Evolutionary conservation across 1,140 invertebrate species (phyloP).

Genomic region (Papilio machaon): DNA sequence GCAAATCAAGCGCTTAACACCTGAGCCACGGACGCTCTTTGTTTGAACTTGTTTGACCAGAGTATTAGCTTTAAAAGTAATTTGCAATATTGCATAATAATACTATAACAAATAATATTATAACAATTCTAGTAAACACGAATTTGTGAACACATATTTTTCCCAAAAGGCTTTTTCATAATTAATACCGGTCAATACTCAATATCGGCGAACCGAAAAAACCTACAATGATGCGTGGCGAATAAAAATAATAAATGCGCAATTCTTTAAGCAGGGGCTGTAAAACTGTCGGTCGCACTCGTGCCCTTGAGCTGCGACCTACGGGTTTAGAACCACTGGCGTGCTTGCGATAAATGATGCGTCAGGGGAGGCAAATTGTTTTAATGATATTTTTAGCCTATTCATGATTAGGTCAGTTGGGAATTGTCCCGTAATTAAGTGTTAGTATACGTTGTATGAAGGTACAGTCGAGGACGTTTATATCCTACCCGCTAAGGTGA

Average conservation of each 20-base stretch:
- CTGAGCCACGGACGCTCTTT: too few relatives aligned
- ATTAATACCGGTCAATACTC: slow-evolving; percentile 49
- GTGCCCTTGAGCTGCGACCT: slow-evolving; percentile 66
- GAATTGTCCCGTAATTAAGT: slow-evolving; percentile 35
- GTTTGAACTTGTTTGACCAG: too few relatives aligned
- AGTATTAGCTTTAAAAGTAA: too few relatives aligned
- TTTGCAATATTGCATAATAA: too few relatives aligned
- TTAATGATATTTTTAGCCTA: slow-evolving; percentile 51
- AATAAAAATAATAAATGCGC: slow-evolving; percentile 79
- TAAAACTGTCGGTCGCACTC: slow-evolving; percentile 73
- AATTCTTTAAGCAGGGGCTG: slow-evolving; percentile 72
- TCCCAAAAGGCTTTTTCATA: slow-evolving; percentile 22
- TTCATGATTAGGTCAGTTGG: slow-evolving; percentile 42
- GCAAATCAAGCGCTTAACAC: too few relatives aligned
- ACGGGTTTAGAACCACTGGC: slow-evolving; percentile 58
- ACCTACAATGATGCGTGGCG: slow-evolving; percentile 57
- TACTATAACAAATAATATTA: background rate
- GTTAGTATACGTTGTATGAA: background rate
- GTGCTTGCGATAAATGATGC: slow-evolving; percentile 56
- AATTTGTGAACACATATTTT: slow-evolving; percentile 27
- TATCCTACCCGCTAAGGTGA: too few relatives aligned
- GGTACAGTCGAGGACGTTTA: background rate
- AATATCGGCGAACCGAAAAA: slow-evolving; percentile 62
- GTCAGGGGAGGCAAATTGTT: slow-evolving; percentile 51
- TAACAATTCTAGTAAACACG: background rate